Base-by-base conservation (phyloP, 2,888 invertebrate genomes). In the Drosophila merina region DNA sequence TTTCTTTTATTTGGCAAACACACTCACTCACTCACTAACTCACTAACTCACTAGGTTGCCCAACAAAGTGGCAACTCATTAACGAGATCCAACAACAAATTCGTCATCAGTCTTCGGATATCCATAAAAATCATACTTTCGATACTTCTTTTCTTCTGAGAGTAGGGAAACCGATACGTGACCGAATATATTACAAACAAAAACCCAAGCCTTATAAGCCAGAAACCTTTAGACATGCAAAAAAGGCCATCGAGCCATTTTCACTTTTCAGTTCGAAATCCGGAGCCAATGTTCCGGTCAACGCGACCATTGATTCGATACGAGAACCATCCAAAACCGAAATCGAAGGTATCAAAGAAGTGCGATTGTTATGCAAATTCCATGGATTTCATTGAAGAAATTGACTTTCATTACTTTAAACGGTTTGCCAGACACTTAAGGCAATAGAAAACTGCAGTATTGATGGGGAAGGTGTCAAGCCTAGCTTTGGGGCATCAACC, bases 321-420 rank as follows among this genome's bases (percentile, higher is more conserved):
- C 50, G 40, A 86, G 79, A 87, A 82, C 76, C 55, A 50, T 25
- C 36, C 60, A 30, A 56, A 52, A 48, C 33, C 28, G 54, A 64
- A 62, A 72, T 44, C 52, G 69, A 55, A 68, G 58, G 55, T 54
- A 10, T 50, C 68, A 67, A 67, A 38, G 31, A 54, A 33, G 44
- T 67, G 72, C 54, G 54, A 72, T 79, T 83, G 73, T 84, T 80
- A 88, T 84, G 88, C 85, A 77, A 84, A 88, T 72, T 63, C 54
- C 72, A 74, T 57, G 44, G 73, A 67, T 84, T 88, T 86, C 85
- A 76, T 86, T 77, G 26, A 63, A 88, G 80, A 78, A 69, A 89
- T 86, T 75, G 84, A 84, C 86, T 86, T 86, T 86, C 88, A 74
- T 86, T 89, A 72, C 86, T 57, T 70, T 75, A 68, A 77, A 75